phyloP scores from a whole-genome alignment of 2,888 invertebrate species.

The Geophilus truncorum region DNA sequence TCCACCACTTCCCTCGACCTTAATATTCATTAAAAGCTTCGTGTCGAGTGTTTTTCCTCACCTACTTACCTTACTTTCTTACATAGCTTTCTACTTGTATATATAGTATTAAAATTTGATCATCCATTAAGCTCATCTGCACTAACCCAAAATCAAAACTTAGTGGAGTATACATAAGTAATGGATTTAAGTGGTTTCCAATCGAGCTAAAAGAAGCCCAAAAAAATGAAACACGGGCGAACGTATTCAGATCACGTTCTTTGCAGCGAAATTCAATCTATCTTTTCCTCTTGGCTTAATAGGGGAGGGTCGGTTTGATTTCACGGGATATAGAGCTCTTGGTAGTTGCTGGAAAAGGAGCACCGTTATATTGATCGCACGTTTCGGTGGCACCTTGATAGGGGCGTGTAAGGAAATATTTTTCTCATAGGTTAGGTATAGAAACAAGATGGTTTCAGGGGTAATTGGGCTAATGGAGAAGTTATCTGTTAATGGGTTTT shows the following conservation, averaged over 20 bases:
- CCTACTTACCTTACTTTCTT: too few species aligned
- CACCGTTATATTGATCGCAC: neutral
- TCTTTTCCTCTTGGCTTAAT: constrained; percentile 14
- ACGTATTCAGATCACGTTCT: constrained; percentile 1
- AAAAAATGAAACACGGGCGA: neutral
- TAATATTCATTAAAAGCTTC: too few species aligned
- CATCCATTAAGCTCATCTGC: too few species aligned
- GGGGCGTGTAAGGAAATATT: neutral
- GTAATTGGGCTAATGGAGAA: neutral
- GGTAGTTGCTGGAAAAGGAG: neutral
- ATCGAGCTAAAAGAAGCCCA: too few species aligned
- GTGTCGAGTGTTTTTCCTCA: too few species aligned
- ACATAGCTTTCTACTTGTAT: too few species aligned
- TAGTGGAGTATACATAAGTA: neutral
- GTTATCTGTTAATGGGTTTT: neutral
- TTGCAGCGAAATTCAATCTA: neutral
- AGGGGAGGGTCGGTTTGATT: constrained; percentile 14
- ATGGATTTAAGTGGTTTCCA: neutral
- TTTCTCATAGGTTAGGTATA: neutral
- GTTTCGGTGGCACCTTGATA: neutral
- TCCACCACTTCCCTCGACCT: too few species aligned
- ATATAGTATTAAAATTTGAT: too few species aligned
- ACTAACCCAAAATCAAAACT: too few species aligned
- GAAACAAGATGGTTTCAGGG: neutral
- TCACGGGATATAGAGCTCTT: constrained; percentile 20